Evolutionary conservation across 37 sponge, comb jelly and placozoan species (phyloP), one percentile per base, ranked within the genome.

Genomic region (Bolinopsis microptera): DNA sequence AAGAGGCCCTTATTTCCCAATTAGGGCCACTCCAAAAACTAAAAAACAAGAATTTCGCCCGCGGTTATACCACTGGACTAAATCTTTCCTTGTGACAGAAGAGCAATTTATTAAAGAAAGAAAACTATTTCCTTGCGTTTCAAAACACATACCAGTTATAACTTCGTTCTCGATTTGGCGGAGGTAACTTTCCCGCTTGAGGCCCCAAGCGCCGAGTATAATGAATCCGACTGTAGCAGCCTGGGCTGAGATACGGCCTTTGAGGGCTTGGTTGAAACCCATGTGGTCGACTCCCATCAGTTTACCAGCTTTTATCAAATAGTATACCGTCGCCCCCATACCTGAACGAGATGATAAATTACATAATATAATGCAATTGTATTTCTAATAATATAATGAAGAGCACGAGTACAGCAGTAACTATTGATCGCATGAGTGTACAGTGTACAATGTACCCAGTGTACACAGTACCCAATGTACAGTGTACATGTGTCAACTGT

Each of bases 151-250:
- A 86, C 90, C 90, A 28, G 61, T 86, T n/a, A 86, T 41, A 5
- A 86, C 1, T 1, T 86, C 90, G 22, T 41, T 35, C 36, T 86
- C 24, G 3, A 86, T 86, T 48, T 86, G 90, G 1, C 36, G 25
- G 18, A 39, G 30, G 61, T 86, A 86, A 27, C 90, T 86, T 27
- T 86, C 39, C 0, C 31, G 25, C 61, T 41, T 86, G 61, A 33
- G 90, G 0, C 61, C n/a, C 40, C 34, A 16, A 41, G 90, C 90
- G 30, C 90, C 90, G 0, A 41, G 23, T 28, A 39, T 25, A 16
- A 86, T 86, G 61, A 86, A 86, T 18, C 36, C 90, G 8, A 86
- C 90, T 0, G 90, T 86, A 0, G 36, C 90, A 1, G 90, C 41
- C 24, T 86, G 90, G n/a, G 90, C 41, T 18, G 61, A n/a, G 23